Evolutionary conservation across 2,888 invertebrate genomes (phyloP).

Genomic region (Carcina quercana): DNA sequence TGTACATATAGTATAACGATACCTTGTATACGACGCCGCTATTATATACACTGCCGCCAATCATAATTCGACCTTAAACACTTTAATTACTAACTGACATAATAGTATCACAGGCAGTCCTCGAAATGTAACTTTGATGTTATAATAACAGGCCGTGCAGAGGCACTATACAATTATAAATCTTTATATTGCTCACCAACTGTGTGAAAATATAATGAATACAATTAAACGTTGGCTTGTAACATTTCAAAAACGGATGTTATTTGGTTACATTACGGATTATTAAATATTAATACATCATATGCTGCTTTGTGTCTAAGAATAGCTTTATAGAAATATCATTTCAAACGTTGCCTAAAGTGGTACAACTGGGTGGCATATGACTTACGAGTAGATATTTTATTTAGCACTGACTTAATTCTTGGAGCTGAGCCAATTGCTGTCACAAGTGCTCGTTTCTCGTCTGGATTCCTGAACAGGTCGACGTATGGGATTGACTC

Average conservation of each 20-base stretch:
- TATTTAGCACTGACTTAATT: no score
- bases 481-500: no score
- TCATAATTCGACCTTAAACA: slow-evolving; percentile 7
- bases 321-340: no score
- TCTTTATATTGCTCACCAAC: slow-evolving; percentile 38
- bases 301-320: slow-evolving; percentile 11
- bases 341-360: no score
- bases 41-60: no score
- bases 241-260: slow-evolving; percentile 25
- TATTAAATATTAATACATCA: slow-evolving; percentile 33
- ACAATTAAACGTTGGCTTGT: slow-evolving; percentile 37
- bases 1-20: no score
- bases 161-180: slow-evolving; percentile 39
- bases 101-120: slow-evolving; percentile 26
- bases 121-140: slow-evolving; percentile 27
- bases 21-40: no score
- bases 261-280: slow-evolving; percentile 37
- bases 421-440: no score
- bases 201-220: slow-evolving; percentile 52
- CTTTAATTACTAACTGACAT: slow-evolving; percentile 15
- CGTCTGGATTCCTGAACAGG: no score
- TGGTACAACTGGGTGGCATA: no score
- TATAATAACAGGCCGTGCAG: slow-evolving; percentile 37
- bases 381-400: no score
- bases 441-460: no score